These are phyloP conservation scores for Melanargia galathea DNA, from an alignment of 2,888 invertebrate genomes.

Conservation along the genomic window DNA sequence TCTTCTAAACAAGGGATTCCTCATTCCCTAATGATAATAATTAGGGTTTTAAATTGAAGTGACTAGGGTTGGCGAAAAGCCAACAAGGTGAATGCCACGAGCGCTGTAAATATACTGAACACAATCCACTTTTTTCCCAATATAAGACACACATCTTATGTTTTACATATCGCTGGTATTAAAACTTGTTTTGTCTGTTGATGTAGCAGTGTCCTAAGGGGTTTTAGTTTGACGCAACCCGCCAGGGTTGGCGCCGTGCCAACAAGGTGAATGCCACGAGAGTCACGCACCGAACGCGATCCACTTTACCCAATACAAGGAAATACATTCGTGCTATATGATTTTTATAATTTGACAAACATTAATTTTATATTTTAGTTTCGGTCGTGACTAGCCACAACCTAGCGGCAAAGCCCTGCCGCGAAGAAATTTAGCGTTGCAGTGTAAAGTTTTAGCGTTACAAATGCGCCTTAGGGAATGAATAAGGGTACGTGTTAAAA, in stretches of 20 bases:
- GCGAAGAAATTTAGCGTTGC: no score
- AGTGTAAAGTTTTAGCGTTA: no score
- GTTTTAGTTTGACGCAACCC: slow-evolving; percentile 40
- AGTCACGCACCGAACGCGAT: slow-evolving; percentile 68
- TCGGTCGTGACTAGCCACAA: no score
- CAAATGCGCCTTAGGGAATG: no score
- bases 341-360: not conserved
- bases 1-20: no score
- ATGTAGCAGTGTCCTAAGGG: slow-evolving; percentile 37
- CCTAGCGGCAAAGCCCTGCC: no score
- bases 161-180: slow-evolving; percentile 12
- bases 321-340: slow-evolving; percentile 42
- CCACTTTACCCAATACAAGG: slow-evolving; percentile 71
- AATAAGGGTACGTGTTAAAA: no score
- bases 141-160: slow-evolving; percentile 46
- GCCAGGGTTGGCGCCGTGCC: slow-evolving; percentile 63
- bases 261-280: slow-evolving; percentile 82
- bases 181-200: slow-evolving; percentile 22
- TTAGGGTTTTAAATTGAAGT: slow-evolving; percentile 35
- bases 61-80: slow-evolving; percentile 60
- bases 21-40: no score
- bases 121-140: slow-evolving; percentile 75
- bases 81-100: slow-evolving; percentile 82
- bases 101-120: slow-evolving; percentile 58
- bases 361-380: no score